A percentile compares a stretch with the other conserved stretches of the same genome.
phyloP scores from a whole-genome alignment of 2,797 vertebrate species.

The Crocodylus rhombifer region DNA sequence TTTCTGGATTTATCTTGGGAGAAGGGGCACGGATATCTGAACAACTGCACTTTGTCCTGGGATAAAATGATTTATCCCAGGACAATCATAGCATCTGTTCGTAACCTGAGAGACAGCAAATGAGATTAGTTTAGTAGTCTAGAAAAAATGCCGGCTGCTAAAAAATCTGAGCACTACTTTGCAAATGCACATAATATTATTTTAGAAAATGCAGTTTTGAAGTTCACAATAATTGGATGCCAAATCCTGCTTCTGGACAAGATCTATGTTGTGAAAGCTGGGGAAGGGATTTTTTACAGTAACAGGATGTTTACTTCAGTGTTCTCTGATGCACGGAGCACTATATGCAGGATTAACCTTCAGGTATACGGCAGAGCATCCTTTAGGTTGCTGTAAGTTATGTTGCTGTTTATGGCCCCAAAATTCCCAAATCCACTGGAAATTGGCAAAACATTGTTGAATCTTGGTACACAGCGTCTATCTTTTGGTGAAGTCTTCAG shows the following conservation, averaged over 20 bases:
- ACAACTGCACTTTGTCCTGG: not conserved
- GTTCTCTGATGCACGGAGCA: not conserved
- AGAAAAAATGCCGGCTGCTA: not conserved
- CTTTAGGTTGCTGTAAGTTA: not conserved
- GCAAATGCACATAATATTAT: not conserved
- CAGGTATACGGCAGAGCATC: not conserved
- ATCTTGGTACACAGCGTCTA: not conserved
- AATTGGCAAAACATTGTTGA: not conserved
- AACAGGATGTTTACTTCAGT: not conserved
- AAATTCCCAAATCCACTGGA: not conserved
- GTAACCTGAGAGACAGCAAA: too few relatives aligned
- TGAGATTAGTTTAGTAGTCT: too few relatives aligned
- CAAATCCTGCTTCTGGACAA: not conserved
- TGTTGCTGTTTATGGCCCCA: not conserved
- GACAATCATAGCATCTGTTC: too few relatives aligned
- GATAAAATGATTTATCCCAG: too few relatives aligned
- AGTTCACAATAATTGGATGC: not conserved
- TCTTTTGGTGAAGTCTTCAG: not conserved
- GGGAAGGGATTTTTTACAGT: not conserved
- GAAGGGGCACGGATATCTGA: not conserved
- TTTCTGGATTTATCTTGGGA: too few relatives aligned
- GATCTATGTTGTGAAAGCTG: not conserved
- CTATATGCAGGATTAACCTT: not conserved
- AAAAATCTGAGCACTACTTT: not conserved
- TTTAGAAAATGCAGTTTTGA: not conserved